Conservation (phyloP, 2,888 invertebrate species). For the Hartigia nigra region DNA sequence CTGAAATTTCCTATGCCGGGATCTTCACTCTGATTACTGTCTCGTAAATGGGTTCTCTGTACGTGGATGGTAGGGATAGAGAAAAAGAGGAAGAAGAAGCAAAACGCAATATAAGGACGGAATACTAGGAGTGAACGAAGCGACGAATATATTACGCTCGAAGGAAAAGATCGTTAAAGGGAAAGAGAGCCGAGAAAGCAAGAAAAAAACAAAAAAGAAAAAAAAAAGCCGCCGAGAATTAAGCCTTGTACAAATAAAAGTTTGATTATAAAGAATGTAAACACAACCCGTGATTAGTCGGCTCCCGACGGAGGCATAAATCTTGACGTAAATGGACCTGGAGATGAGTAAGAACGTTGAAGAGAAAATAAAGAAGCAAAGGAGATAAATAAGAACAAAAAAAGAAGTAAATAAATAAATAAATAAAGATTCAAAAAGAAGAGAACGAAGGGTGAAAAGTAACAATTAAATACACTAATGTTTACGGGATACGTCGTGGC, state of each 20-base stretch:
- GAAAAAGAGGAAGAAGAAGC: not conserved
- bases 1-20: not conserved
- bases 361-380: not conserved
- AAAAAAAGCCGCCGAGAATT: not conserved
- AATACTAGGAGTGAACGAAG: too few relatives aligned
- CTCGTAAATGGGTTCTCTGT: not conserved
- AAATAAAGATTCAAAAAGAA: not conserved
- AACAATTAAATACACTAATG: not conserved
- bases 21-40: not conserved
- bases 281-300: slow-evolving; percentile 19
- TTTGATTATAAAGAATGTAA: slow-evolving; percentile 21
- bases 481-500: not conserved
- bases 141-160: not conserved
- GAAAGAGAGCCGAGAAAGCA: not conserved
- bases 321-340: slow-evolving; percentile 4
- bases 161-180: too few relatives aligned
- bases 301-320: slow-evolving; percentile 18
- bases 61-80: not conserved
- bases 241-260: slow-evolving; percentile 7
- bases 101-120: too few relatives aligned
- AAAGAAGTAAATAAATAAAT: not conserved
- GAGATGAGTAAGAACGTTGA: not conserved
- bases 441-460: not conserved
- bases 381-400: not conserved
- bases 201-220: too few relatives aligned